Base-by-base conservation (phyloP, 2,113 vertebrate genomes). In the Pteropus alecto region DNA sequence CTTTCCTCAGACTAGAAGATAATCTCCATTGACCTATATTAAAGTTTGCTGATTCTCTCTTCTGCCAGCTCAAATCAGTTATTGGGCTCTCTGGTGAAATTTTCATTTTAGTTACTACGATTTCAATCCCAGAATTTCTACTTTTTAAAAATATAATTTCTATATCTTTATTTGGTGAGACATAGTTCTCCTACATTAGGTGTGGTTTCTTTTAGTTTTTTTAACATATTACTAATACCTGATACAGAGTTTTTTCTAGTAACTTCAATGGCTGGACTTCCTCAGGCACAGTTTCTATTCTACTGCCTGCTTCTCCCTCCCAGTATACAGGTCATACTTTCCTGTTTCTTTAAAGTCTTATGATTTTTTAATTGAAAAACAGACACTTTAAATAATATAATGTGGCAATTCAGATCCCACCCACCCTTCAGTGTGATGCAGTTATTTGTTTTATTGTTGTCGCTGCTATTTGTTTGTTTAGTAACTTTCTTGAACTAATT, bases 111-210 rank as follows among this genome's bases (percentile, higher is more conserved):
- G 18, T 48, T 56, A 68, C 30, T 79, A 51, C 26, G 38, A 76
- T 30, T 65, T 71, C n/a, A 92, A 92, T 19, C 95, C 12, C 6
- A 76, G 30, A 79, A 70, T 73, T 93, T 95, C 43, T 68, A 46
- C 3, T 77, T 35, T 77, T 28, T 16, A 3, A 15, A 74, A 70
- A 73, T 30, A 63, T 63, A 41, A 93, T 38, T 79, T 78, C 10
- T 81, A 1, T n/a, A 9, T 84, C 35, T 78, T 41, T 91, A 22
- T 41, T 70, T 22, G 30, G 30, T 67, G 16, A 87, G 24, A 48
- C 15, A 95, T 35, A 0, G 2, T 71, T 79, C 14, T 65, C 12
- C 38, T 7, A 18, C 3, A 7, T 58, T 84, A 82, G 28, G 41
- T 14, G 3, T 33, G 41, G 10, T 16, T 85, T 13, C 15, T 30